These are phyloP conservation scores for Sisyra nigra DNA, from an alignment of 2,888 invertebrate species.

Conservation along the genomic window DNA sequence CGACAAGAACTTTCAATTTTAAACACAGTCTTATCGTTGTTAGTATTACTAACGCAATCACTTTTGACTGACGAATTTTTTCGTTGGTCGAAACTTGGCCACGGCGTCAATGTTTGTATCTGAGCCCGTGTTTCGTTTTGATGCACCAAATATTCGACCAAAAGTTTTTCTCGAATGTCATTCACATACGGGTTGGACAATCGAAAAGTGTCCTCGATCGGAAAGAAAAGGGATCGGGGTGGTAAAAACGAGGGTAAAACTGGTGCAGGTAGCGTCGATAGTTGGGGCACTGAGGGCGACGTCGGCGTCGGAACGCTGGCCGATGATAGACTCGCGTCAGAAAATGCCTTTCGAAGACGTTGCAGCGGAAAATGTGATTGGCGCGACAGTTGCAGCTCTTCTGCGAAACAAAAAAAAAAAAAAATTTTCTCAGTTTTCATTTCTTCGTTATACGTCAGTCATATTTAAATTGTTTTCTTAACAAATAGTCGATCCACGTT, in stretches of 20 bases:
- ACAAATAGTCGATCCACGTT: no score
- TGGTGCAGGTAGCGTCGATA: not conserved
- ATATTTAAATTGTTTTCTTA: no score
- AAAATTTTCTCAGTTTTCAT: no score
- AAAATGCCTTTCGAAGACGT: not conserved
- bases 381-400: no score
- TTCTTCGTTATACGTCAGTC: no score
- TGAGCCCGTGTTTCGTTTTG: not conserved
- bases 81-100: not conserved
- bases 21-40: not conserved
- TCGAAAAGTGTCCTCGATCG: not conserved
- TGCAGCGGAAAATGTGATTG: not conserved
- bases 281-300: not conserved
- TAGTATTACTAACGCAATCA: not conserved
- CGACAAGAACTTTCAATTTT: not conserved
- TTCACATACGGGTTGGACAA: not conserved
- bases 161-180: not conserved
- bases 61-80: not conserved
- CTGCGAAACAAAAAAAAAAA: no score
- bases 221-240: not conserved
- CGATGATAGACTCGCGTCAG: not conserved
- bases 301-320: not conserved
- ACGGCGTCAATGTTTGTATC: no score
- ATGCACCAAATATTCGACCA: not conserved
- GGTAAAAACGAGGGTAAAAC: not conserved